These are phyloP conservation scores for Carcharodon carcharias DNA, from an alignment of 2,797 vertebrate genomes.

Conservation along the genomic window DNA sequence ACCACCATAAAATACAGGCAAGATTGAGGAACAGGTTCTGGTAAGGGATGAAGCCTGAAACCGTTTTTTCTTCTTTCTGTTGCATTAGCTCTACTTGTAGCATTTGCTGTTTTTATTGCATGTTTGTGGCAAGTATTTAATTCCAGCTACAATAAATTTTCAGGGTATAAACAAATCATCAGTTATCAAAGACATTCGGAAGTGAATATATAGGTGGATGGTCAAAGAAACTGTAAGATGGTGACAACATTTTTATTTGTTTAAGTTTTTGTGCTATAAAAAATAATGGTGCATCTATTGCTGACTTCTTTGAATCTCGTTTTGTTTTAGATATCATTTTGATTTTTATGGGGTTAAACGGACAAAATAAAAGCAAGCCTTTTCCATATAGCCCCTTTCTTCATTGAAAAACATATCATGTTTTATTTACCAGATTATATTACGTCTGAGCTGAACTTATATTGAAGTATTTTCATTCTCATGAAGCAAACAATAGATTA, in stretches of 20 bases:
- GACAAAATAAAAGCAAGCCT: background rate
- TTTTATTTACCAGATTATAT: conserved; percentile 1
- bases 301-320: background rate
- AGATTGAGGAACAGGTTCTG: background rate
- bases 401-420: background rate
- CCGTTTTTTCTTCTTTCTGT: background rate
- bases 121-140: background rate
- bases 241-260: background rate
- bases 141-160: background rate
- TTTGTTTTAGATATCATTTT: background rate
- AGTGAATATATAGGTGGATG: background rate
- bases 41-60: background rate
- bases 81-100: background rate
- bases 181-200: background rate
- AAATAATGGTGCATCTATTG: background rate
- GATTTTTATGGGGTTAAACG: background rate
- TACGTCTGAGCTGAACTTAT: background rate
- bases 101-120: background rate
- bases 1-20: background rate
- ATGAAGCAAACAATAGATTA: background rate
- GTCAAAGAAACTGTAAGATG: background rate
- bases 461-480: background rate
- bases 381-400: background rate
- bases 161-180: background rate
- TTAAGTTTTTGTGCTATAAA: background rate